These are phyloP conservation scores for Mantis religiosa DNA, from an alignment of 2,888 invertebrate genomes.

Conservation along the genomic window DNA sequence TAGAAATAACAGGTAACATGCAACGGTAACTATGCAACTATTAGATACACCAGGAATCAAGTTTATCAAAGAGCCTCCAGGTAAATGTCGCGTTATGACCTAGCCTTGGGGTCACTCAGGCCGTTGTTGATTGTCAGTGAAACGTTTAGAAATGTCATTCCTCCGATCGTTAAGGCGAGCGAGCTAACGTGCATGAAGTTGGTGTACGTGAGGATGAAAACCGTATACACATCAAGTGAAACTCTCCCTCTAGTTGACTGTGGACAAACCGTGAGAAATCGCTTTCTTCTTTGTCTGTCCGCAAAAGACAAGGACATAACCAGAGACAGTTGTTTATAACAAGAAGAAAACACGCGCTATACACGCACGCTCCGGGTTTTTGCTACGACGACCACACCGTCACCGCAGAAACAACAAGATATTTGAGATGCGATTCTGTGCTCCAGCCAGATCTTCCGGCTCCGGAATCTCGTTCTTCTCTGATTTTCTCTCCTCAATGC, in stretches of 20 bases:
- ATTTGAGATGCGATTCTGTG: neutral
- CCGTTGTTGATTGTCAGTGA: no score
- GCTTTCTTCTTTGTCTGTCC: neutral
- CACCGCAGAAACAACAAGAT: neutral
- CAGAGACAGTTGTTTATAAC: neutral
- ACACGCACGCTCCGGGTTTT: neutral
- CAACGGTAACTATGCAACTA: no score
- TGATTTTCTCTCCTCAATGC: neutral
- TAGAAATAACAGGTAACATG: no score
- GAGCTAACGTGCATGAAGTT: neutral
- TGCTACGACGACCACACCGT: neutral
- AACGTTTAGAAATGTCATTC: no score
- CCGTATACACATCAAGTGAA: neutral
- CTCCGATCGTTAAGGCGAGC: no score
- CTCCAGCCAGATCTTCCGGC: neutral
- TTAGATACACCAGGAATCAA: no score
- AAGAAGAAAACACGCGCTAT: neutral
- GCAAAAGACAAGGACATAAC: neutral
- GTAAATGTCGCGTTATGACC: no score
- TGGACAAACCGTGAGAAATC: neutral
- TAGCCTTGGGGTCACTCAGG: no score
- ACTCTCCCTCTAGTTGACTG: neutral
- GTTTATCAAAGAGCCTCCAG: no score
- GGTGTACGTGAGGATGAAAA: neutral
- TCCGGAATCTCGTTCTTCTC: neutral